A percentile compares a stretch with the other conserved stretches of the same genome.
Evolutionary conservation across 2,888 invertebrate species (phyloP).

Genomic region (Scelioninae gen. 1): DNA sequence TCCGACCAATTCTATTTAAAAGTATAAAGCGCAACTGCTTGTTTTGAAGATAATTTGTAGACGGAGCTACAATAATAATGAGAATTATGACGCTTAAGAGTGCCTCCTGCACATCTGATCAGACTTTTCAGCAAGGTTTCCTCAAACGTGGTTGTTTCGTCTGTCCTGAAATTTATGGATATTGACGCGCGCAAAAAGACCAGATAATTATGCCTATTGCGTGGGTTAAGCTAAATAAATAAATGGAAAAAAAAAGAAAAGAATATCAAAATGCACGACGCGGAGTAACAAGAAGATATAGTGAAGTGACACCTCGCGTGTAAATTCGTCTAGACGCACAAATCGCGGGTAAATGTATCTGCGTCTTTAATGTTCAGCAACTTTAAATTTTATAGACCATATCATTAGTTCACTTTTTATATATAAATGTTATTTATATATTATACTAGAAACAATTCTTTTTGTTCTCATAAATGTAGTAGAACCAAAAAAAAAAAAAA

Average conservation of each 20-base stretch:
- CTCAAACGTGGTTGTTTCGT: conserved; percentile 75
- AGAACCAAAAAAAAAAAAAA: too few species aligned
- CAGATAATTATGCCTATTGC: conserved; percentile 77
- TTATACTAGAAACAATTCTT: too few species aligned
- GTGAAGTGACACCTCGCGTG: conserved; percentile 62
- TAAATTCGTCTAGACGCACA: conserved; percentile 80
- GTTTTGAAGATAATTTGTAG: conserved; percentile 44
- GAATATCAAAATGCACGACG: conserved; percentile 31
- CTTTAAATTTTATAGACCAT: conserved; percentile 1
- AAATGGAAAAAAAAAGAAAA: conserved; percentile 23
- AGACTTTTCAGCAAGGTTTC: conserved; percentile 43
- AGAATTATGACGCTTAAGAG: conserved; percentile 17
- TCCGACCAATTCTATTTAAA: conserved; percentile 20
- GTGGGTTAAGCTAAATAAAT: conserved; percentile 79
- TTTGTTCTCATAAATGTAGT: too few species aligned
- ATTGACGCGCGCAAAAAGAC: conserved; percentile 73
- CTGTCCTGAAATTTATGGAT: conserved; percentile 79
- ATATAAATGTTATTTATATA: background rate
- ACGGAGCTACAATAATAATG: conserved; percentile 21
- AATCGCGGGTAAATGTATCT: conserved; percentile 73
- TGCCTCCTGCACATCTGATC: conserved; percentile 28
- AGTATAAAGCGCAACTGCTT: conserved; percentile 23
- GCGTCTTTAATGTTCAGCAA: conserved; percentile 15
- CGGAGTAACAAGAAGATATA: conserved; percentile 46
- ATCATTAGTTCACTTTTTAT: background rate